Conservation (phyloP, 2,113 vertebrate genomes). For the Ibidorhyncha struthersii region DNA sequence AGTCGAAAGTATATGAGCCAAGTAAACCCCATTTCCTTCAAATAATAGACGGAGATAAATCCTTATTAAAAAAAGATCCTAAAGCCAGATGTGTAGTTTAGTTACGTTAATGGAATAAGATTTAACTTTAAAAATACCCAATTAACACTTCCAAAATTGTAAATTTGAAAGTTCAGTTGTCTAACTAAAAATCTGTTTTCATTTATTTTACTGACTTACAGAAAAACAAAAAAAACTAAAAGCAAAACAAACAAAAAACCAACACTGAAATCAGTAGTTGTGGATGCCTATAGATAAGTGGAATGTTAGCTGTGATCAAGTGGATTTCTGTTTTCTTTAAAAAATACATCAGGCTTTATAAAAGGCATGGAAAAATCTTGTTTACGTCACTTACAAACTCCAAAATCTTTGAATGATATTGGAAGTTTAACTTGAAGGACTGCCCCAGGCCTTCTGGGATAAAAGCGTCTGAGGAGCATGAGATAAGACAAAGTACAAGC, state of each 20-base stretch:
- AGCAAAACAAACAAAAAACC: neutral
- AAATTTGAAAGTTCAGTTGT: neutral
- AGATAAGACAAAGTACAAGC: neutral
- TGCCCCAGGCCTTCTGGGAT: neutral
- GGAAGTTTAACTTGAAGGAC: neutral
- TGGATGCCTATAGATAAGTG: neutral
- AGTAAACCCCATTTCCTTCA: neutral
- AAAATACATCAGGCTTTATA: neutral
- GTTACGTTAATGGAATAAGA: neutral
- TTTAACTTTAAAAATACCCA: neutral
- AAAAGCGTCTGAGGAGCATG: neutral
- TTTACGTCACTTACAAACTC: neutral
- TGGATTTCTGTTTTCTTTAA: neutral
- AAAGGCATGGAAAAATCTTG: neutral
- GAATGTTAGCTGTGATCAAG: neutral
- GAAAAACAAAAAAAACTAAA: neutral
- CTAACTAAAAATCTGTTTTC: neutral
- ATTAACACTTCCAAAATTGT: neutral
- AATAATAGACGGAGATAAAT: neutral
- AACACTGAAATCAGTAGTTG: neutral
- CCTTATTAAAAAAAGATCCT: neutral
- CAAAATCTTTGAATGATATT: neutral
- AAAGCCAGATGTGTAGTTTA: neutral
- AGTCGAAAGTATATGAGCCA: neutral
- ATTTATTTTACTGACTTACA: neutral